Conservation (phyloP, 2,113 vertebrate species). For the Cairina moschata region DNA sequence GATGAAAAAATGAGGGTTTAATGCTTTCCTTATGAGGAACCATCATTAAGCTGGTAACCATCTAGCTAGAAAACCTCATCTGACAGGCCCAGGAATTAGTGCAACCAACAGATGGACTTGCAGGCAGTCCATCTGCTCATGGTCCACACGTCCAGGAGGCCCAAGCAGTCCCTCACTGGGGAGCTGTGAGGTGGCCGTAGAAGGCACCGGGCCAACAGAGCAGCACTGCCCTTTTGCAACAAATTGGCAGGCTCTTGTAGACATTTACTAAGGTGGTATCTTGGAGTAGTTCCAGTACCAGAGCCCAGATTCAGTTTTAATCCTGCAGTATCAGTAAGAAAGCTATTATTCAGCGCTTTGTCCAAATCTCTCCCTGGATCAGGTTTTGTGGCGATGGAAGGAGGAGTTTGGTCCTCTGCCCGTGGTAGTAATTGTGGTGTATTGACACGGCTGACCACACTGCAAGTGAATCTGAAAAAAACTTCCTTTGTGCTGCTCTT, state of each 20-base stretch:
- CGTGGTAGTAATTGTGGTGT: background rate
- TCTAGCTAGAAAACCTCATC: background rate
- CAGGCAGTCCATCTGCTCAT: too few species aligned
- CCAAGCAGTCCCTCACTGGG: background rate
- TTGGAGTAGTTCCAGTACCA: background rate
- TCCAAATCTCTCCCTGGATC: background rate
- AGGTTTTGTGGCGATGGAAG: background rate
- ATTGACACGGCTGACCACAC: background rate
- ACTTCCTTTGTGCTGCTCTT: background rate
- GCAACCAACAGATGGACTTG: background rate
- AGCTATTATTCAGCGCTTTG: background rate
- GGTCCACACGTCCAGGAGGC: background rate
- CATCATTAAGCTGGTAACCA: too few species aligned
- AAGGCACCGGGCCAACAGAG: background rate
- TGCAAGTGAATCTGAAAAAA: background rate
- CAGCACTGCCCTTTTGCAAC: background rate
- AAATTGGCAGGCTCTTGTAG: background rate
- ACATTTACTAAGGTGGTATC: background rate
- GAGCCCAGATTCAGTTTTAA: background rate
- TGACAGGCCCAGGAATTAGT: too few species aligned
- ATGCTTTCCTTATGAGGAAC: background rate
- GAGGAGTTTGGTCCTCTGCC: background rate
- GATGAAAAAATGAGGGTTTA: background rate
- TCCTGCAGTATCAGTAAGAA: background rate
- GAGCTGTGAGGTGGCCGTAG: background rate